Evolutionary conservation across 2,113 vertebrate species (phyloP), one percentile per base, ranked within the genome.

Genomic region (Microtus oregoni): DNA sequence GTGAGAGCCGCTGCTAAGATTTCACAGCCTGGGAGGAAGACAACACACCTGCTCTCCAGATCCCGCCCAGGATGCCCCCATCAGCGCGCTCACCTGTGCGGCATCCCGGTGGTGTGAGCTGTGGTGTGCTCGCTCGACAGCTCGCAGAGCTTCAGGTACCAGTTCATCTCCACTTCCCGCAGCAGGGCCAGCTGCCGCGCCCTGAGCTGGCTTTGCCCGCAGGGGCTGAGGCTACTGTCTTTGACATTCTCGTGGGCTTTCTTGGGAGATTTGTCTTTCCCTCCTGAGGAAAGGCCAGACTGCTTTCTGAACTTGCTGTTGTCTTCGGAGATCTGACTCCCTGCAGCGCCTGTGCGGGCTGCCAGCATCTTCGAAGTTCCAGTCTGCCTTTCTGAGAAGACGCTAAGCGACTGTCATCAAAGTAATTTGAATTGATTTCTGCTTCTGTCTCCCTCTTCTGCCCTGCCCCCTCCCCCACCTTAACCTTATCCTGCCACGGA

Each of bases 121-220:
- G 99, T 98, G 47, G 99, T 99, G 95, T 98, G 99, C 93, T 99
- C 99, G 70, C 98, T 98, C 77, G 99, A 99, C 81, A 99, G 97
- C 76, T 99, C 99, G 11, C 98, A 99, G 92, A 99, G 98, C 90
- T 98, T 99, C 78, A 99, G 98, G 98, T 99, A 99, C 99, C 99
- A 99, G 98, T 95, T 99, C 98, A 99, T 99, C 98, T 99, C 99
- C 98, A 99, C 98, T 95, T 99, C 99, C 17, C 98, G 98, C 89
- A 99, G 98, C 70, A 99, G 97, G 0, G 98, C 98, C 55, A 98
- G 98, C 52, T 98, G 99, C 93, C 98, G 98, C 0, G 98, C 98
- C 38, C 98, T 97, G 92, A 98, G 98, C 97, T 98, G 99, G 41
- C 92, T 98, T 90, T 98, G 99, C 96, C 95, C 97, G 0, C 97